These are phyloP conservation scores for Thrips palmi DNA, from an alignment of 1,140 invertebrate species.

Conservation along the genomic window DNA sequence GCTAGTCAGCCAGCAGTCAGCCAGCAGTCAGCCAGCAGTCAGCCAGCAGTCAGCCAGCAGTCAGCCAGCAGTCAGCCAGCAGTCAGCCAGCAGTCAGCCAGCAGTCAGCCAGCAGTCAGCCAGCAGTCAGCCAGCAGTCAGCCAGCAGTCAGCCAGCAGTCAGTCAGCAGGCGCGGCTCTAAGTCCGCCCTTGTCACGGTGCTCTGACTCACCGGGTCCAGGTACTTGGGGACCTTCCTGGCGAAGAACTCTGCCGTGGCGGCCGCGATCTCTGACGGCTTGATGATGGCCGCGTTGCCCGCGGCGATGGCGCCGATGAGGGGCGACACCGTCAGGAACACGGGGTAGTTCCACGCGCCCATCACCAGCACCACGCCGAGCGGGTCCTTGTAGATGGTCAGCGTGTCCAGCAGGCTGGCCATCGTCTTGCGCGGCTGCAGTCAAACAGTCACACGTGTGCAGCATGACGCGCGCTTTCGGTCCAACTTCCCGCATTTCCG, in stretches of 20 bases:
- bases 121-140: too few species aligned
- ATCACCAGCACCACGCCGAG: slow-evolving; percentile 32
- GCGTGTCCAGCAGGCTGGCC: slow-evolving; percentile 46
- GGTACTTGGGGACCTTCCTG: slow-evolving; percentile 70
- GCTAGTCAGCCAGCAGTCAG: too few species aligned
- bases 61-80: too few species aligned
- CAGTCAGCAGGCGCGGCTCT: too few species aligned
- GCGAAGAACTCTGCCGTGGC: slow-evolving; percentile 52
- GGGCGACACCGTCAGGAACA: slow-evolving; percentile 34
- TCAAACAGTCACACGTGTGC: too few species aligned
- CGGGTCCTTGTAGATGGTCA: slow-evolving; percentile 47
- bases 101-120: too few species aligned
- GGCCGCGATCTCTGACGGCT: slow-evolving; percentile 42
- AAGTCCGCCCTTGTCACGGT: too few species aligned
- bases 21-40: too few species aligned
- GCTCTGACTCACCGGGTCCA: slow-evolving; percentile 50
- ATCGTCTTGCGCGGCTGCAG: slow-evolving; percentile 43
- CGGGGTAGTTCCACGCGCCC: slow-evolving; percentile 47
- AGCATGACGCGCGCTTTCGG: too few species aligned
- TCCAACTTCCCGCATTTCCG: background rate
- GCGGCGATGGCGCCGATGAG: slow-evolving; percentile 39
- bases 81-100: too few species aligned
- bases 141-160: too few species aligned
- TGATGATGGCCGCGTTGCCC: slow-evolving; percentile 39
- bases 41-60: too few species aligned